Evolutionary conservation across 2,113 vertebrate genomes (phyloP), one percentile per base, ranked within the genome.

Genomic region (human (Homo sapiens)): DNA sequence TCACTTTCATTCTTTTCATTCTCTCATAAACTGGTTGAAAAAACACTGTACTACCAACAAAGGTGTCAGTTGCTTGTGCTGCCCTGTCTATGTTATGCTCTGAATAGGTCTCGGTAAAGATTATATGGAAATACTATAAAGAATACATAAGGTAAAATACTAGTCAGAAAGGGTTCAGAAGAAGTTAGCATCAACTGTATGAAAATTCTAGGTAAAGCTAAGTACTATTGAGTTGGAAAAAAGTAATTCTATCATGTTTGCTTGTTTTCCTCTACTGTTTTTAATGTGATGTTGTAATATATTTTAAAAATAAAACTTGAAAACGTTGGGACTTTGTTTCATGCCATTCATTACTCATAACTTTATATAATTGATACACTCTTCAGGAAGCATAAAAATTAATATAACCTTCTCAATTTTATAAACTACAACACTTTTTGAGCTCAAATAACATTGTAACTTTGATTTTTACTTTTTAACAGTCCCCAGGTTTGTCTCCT

Each of bases 381-480:
- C 89, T 94, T 87, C 45, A 90, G 96, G 96, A 97, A 89, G 64
- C 50, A 75, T 95, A 96, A 96, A 94, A 92, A 90, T 64, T 64
- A 30, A 13, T 30, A 5, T 1, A 12, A 18, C 57, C 55, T 89
- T 95, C 92, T 89, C 96, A 89, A 0, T 89, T 95, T 96, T 97
- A 96, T 6, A 92, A 70, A 91, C 66, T 76, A 68, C 79, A 94
- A 68, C 61, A 86, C 81, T 95, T 96, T 85, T 75, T 70, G 66
- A 94, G 75, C 72, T 93, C 82, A 94, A 72, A 40, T 78, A 90
- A 87, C 83, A 81, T 78, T 59, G 11, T 52, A 93, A 75, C 64
- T 93, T 81, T 87, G 75, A 92, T 90, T 97, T 97, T 96, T 89
- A 48, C 86, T 86, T 92, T 93, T 96, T 97, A 91, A 93, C 78